A percentile compares a stretch with the other conserved stretches of the same genome.
Conservation (phyloP, 1,140 invertebrate genomes). For the Cydia splendana region DNA sequence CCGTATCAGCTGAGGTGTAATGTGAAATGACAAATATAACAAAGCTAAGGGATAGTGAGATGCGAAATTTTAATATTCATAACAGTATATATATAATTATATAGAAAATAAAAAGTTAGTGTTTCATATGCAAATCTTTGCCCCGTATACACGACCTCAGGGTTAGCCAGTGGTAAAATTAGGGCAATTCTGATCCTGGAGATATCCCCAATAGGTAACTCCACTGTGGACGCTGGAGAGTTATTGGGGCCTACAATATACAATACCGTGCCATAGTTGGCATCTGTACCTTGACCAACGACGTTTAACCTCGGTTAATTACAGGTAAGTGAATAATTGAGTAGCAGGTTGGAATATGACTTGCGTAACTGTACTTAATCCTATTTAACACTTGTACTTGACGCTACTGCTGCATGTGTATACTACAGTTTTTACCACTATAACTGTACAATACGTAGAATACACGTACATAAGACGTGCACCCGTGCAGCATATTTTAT, state of each 20-base stretch:
- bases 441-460: too few species aligned
- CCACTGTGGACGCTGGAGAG: too few species aligned
- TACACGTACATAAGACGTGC: too few species aligned
- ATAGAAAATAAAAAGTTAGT: background rate
- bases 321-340: background rate
- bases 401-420: background rate
- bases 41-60: background rate
- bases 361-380: background rate
- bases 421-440: background rate
- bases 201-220: too few species aligned
- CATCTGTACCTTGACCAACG: background rate
- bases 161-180: too few species aligned
- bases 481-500: too few species aligned
- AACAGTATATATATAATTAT: too few species aligned
- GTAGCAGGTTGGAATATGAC: background rate
- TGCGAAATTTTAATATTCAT: too few species aligned
- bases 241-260: background rate
- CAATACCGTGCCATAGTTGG: background rate
- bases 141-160: too few species aligned
- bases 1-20: constrained; percentile 1
- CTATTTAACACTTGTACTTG: background rate
- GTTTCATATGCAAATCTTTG: too few species aligned
- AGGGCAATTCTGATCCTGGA: too few species aligned
- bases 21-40: background rate
- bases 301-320: background rate